Evolutionary conservation across 2,113 vertebrate genomes (phyloP).

Genomic region (Dipodomys ordii): DNA sequence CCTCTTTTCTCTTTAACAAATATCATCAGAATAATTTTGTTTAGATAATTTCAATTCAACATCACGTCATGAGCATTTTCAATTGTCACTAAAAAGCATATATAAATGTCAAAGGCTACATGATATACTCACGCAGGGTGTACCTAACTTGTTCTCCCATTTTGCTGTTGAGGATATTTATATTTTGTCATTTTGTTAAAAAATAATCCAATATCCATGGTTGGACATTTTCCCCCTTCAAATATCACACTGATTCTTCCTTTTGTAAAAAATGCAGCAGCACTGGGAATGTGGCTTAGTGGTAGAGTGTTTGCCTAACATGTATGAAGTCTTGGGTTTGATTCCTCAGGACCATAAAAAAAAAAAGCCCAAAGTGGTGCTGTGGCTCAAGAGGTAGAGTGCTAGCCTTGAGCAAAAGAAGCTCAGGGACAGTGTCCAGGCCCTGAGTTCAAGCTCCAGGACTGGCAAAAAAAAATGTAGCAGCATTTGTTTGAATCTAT

Average conservation of each 20-base stretch:
- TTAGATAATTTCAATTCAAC: slow-evolving; percentile 30
- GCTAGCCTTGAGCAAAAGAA: too few species aligned
- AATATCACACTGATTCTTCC: neutral
- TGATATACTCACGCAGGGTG: neutral
- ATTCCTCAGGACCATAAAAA: too few species aligned
- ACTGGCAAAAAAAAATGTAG: neutral
- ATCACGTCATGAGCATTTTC: slow-evolving; percentile 25
- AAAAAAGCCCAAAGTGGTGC: too few species aligned
- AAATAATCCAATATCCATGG: neutral
- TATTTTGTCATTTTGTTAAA: slow-evolving; percentile 8
- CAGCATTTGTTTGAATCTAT: neutral
- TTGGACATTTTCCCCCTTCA: neutral
- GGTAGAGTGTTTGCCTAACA: too few species aligned
- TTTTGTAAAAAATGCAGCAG: neutral
- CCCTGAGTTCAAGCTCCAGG: too few species aligned
- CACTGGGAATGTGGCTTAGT: neutral
- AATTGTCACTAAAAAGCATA: neutral
- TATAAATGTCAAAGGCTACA: slow-evolving; percentile 9
- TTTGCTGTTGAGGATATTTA: neutral
- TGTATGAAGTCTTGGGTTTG: too few species aligned
- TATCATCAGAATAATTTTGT: neutral
- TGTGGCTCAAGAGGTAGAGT: too few species aligned
- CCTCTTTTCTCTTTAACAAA: slow-evolving; percentile 33
- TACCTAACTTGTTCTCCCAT: neutral
- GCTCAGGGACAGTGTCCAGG: too few species aligned